These are phyloP conservation scores for Onychostruthus taczanowskii DNA, from an alignment of 2,113 vertebrate species.

Conservation along the genomic window DNA sequence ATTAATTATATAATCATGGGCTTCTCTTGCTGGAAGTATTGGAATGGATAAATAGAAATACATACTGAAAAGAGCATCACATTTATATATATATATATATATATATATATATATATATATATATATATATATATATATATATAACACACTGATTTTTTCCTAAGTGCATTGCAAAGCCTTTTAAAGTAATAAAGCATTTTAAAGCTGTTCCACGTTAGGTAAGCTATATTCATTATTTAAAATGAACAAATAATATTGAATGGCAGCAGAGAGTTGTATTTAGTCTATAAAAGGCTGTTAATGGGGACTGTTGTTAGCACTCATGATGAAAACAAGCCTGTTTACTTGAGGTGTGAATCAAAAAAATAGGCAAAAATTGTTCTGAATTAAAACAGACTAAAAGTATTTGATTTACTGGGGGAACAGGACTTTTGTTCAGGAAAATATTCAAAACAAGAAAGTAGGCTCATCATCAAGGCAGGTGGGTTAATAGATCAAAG, in stretches of 20 bases:
- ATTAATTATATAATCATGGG: not conserved
- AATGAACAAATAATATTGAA: conserved; percentile 43
- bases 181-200: not conserved
- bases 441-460: not conserved
- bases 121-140: not conserved
- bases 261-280: not conserved
- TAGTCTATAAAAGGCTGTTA: not conserved
- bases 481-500: not conserved
- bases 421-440: not conserved
- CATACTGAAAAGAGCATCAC: not conserved
- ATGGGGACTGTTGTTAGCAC: not conserved
- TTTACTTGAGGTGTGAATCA: not conserved
- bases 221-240: conserved; percentile 46
- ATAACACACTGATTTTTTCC: not conserved
- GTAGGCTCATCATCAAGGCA: not conserved
- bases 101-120: not conserved
- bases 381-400: not conserved
- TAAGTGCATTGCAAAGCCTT: not conserved
- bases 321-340: not conserved
- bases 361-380: not conserved
- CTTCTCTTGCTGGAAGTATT: not conserved
- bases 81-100: not conserved
- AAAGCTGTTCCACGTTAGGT: not conserved
- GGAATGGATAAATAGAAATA: not conserved
- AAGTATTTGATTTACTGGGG: not conserved